Base-by-base conservation (phyloP, 2,888 invertebrate genomes). In the Diploptera punctata region DNA sequence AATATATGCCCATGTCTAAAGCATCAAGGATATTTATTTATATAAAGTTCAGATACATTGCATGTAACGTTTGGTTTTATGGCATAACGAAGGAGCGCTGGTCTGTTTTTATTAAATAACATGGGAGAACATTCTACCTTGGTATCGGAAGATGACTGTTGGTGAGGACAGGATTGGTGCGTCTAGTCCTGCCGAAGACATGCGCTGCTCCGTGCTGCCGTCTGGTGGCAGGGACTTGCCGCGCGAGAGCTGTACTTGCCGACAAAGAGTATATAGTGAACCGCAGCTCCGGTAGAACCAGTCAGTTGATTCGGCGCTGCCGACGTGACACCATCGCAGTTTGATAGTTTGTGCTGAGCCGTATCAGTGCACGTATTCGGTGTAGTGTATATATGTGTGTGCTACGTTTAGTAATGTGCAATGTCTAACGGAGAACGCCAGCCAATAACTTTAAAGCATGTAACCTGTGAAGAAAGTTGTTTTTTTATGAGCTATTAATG, bases 131-230 rank as follows among this genome's bases (percentile, higher is more conserved):
- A 18, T 18, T 18, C 10, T 49, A 54, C 26, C 26, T 54, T 26
- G 26, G 26, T 26, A 21, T 24, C 26, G 1, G 57, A 31, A 13
- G 13, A 31, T 29, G 57, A 24, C 31, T 31, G 47, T 7, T n/a
- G 47, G 13, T 47, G 16, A 47, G 47, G 47, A 10, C 3, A n/a
- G 47, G 47, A 47, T 47, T 47, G 47, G 47, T 47, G 9, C 3
- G 16, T 47, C 47, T 10, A 49, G 47, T n/a, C n/a, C 57, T 29
- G 57, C 29, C 2, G 29, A n/a, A n/a, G 24, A 57, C 57, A 29
- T 29, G 57, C 57, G 65, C 65, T 47, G 65, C 65, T 26, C 26
- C 44, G 65, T 65, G 65, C 65, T 65, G 65, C 65, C 47, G 65
- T 47, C n/a, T 65, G 29, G 65, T 26, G 65, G 57, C 26, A n/a